Base-by-base conservation (phyloP, 2,797 vertebrate genomes). In the Siniperca scherzeri region DNA sequence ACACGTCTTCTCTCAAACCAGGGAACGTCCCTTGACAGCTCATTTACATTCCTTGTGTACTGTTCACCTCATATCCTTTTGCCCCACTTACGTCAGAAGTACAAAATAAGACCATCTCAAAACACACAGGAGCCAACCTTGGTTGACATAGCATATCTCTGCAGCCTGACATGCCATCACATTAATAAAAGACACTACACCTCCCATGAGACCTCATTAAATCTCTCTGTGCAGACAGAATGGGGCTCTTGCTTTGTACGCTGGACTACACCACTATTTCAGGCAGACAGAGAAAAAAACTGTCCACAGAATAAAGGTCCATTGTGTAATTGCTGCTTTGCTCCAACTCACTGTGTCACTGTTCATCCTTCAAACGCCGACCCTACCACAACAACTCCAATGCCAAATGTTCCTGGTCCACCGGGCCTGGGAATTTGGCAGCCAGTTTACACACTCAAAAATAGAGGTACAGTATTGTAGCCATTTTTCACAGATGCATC, bases 151-250 rank as follows among this genome's bases (percentile, higher is more conserved):
- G 77, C 74, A 80, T 48, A 74, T 62, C 78, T 79, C 71, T 72
- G 64, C 67, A 70, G 66, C 71, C 81, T 88, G 83, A 79, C 84
- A 79, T 80, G 53, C 78, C 74, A n/a, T 89, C 80, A 80, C 78
- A 88, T 79, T 62, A 85, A 90, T 79, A 83, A 83, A 88, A 88
- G 87, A 70, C 77, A 89, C 77, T 72, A 86, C 78, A 88, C 78
- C 56, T 92, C 89, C 88, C 84, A 70, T 48, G 87, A 89, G 88
- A 82, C 78, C 90, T 93, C 88, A 91, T 93, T 93, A 93, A 77
- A 61, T 74, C 36, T 33, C 33, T 74, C 53, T 66, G 60, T 78
- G 64, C 72, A 73, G 85, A 90, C 78, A 87, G 87, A 93, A 90
- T 81, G 80, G 66, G 84, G 84, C 66, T 84, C 52, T 82, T 0